Base-by-base conservation (phyloP, 2,113 vertebrate genomes). In the Rhinogobius similis region DNA sequence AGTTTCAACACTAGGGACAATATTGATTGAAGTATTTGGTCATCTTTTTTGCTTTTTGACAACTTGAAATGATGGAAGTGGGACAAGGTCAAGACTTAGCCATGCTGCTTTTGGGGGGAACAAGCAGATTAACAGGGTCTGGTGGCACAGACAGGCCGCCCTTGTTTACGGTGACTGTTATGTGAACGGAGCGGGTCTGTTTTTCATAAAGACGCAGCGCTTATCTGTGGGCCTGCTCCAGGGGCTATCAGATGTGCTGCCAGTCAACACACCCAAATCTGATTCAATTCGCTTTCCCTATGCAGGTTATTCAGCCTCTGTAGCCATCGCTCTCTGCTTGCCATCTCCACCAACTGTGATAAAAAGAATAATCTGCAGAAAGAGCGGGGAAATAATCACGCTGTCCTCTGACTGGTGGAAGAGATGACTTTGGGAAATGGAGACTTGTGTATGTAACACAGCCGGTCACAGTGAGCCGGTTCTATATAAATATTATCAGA, bases 201-300 rank as follows among this genome's bases (percentile, higher is more conserved):
- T 90, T 89, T 88, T 92, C 85, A 90, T 89, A 91, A 89, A 86
- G 86, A 87, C 62, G 75, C 70, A 70, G 66, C 13, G 79, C 90
- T 91, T 91, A 93, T 91, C 90, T 88, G 69, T 72, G 55, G 82
- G 78, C 77, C 83, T 81, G 86, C 89, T 83, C 73, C 81, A 82
- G 81, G 71, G 82, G 82, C 87, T 88, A 92, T 93, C 91, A 88
- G 91, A 92, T 89, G 82, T 76, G 83, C 85, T 87, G 88, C 86
- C 88, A 90, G 84, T 91, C 90, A 91, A 75, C 79, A 61, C 79
- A 0, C 53, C 78, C 14, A 82, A 86, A 90, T 92, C 88, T 89
- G 87, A 91, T 90, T 89, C 81, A 70, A 74, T 85, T 80, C 72
- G 67, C 75, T 79, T 68, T 78, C 82, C 81, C 77, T 72, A 79